Percentiles rank a stretch among this genome's conserved stretches.
These are phyloP conservation scores for Periplaneta americana DNA, from an alignment of 1,140 invertebrate species.

Conservation along the genomic window DNA sequence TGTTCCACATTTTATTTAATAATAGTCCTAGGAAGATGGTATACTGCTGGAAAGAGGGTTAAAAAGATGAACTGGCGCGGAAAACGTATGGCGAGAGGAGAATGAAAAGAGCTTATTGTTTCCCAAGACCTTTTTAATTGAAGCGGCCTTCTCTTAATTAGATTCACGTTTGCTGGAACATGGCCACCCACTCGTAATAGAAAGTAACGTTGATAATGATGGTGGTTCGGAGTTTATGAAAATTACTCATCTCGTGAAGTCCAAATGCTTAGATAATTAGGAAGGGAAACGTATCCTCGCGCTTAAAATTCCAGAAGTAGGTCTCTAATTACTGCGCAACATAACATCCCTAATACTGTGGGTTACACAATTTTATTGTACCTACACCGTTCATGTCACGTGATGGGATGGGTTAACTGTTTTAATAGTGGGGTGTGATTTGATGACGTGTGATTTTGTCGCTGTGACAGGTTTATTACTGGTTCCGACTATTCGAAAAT, in stretches of 20 bases:
- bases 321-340: too few relatives aligned
- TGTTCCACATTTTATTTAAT: neutral
- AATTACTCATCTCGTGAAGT: neutral
- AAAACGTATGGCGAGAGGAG: neutral
- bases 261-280: neutral
- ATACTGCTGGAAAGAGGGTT: neutral
- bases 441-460: too few relatives aligned
- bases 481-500: too few relatives aligned
- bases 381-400: too few relatives aligned
- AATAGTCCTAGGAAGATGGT: neutral
- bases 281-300: neutral
- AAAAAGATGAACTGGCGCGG: neutral
- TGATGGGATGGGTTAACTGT: too few relatives aligned
- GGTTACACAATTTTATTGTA: too few relatives aligned
- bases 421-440: too few relatives aligned
- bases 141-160: neutral
- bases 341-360: too few relatives aligned
- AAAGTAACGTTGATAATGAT: neutral
- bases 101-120: neutral
- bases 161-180: neutral
- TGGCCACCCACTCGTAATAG: neutral
- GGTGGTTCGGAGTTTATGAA: neutral
- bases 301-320: too few relatives aligned
- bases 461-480: too few relatives aligned
- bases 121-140: neutral